Evolutionary conservation across 2,888 invertebrate genomes (phyloP), one percentile per base, ranked within the genome.

Genomic region (Troides helena): DNA sequence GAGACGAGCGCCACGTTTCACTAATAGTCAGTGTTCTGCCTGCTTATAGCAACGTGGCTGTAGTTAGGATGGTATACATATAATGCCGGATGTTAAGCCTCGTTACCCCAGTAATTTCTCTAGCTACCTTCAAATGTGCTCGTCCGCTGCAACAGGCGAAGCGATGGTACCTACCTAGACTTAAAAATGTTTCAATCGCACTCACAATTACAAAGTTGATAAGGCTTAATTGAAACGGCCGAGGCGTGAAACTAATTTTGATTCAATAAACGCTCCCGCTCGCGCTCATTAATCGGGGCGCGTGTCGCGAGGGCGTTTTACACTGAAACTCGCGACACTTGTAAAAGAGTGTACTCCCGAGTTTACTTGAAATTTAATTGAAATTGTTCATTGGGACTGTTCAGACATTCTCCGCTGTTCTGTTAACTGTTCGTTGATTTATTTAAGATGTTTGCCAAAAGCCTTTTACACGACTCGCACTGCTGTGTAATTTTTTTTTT

Each of bases 361-460:
- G 78, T 74, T 72, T 74, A 74, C 73, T 64, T 78, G 74, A 74
- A 78, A 78, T 77, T 74, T 74, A 75, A 76, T 78, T 75, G 73
- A 73, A 76, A 74, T 78, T 75, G 80, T 80, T 80, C 74, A 74
- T 75, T 69, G 73, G 64, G 71, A 69, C 57, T 69, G 71, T 68
- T 69, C 74, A 76, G 74, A 74, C 73, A 73, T 74, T 72, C 50
- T 59, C 36, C 58, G 46, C 65, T 66, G 56, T 61, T 61, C 63
- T 39, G 59, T 56, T 56, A 53, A 64, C 25, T 69, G 25, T 61
- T 30, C 58, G 58, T 63, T 50, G 46, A 59, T 69, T 21, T 65
- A 61, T 50, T 61, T 60, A 53, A n/a, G 53, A 30, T 12, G 57
- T 62, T 30, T 36, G n/a, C 60, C 14, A 10, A 61, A 39, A 43